These are phyloP conservation scores for Lymantria dispar DNA, from an alignment of 2,888 invertebrate genomes.

Conservation along the genomic window DNA sequence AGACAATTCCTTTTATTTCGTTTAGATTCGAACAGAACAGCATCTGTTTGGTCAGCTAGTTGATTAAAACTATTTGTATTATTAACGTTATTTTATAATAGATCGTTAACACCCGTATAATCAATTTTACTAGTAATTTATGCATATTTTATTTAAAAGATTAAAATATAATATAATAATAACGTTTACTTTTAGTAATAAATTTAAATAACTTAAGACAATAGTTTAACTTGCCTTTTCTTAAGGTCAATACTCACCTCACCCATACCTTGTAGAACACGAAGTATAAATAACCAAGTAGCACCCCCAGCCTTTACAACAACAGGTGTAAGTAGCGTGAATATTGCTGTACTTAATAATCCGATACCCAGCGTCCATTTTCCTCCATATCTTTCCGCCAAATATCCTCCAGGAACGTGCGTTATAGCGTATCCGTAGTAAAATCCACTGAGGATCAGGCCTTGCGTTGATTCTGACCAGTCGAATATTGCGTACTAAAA, in stretches of 20 bases:
- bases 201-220: neutral
- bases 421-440: conserved; percentile 94
- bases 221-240: too few relatives aligned
- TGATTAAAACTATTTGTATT: too few relatives aligned
- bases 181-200: too few relatives aligned
- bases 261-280: conserved; percentile 90
- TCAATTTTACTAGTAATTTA: too few relatives aligned
- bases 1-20: too few relatives aligned
- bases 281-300: conserved; percentile 79
- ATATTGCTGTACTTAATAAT: conserved; percentile 89
- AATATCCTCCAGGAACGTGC: conserved; percentile 91
- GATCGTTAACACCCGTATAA: too few relatives aligned
- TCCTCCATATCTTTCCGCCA: conserved; percentile 92
- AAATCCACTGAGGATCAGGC: conserved; percentile 90
- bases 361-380: conserved; percentile 93
- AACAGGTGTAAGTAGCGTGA: conserved; percentile 90
- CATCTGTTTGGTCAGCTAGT: too few relatives aligned
- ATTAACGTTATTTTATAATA: too few relatives aligned
- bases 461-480: conserved; percentile 89
- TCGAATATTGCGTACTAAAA: conserved; percentile 81
- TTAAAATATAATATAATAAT: too few relatives aligned
- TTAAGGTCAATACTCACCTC: conserved; percentile 78
- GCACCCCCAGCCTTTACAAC: conserved; percentile 84
- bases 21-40: too few relatives aligned
- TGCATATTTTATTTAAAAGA: too few relatives aligned